phyloP scores from a whole-genome alignment of 2,888 invertebrate species.

The Biston stratarius region DNA sequence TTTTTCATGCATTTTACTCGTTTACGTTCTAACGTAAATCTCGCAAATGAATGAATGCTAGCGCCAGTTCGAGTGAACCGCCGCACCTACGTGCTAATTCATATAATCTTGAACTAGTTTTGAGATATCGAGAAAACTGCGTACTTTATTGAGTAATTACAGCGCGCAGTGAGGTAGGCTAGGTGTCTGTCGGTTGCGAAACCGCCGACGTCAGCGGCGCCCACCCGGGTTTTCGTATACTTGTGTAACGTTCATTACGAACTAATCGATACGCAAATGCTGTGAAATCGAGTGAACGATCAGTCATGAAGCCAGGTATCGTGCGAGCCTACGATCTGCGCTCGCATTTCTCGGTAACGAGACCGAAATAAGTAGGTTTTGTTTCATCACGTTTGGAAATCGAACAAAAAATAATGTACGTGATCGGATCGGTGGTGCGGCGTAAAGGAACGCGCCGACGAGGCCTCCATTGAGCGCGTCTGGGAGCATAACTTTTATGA shows the following conservation, averaged over 20 bases:
- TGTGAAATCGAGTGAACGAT: conserved; percentile 66
- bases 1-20: too few species aligned
- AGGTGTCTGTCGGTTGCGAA: conserved; percentile 55
- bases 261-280: conserved; percentile 47
- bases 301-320: conserved; percentile 55
- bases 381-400: conserved; percentile 65
- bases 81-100: conserved; percentile 68
- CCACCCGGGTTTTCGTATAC: conserved; percentile 66
- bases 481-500: conserved; percentile 83
- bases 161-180: conserved; percentile 41
- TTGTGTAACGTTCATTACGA: conserved; percentile 68
- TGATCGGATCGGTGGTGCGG: conserved; percentile 59
- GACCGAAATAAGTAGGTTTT: conserved; percentile 54
- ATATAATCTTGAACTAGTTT: conserved; percentile 81
- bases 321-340: conserved; percentile 61
- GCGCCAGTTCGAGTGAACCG: conserved; percentile 23
- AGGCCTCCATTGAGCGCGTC: conserved; percentile 75
- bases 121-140: conserved; percentile 56
- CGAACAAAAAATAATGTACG: conserved; percentile 65
- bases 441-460: conserved; percentile 61
- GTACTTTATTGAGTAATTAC: conserved; percentile 34
- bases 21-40: too few species aligned
- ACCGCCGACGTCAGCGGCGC: conserved; percentile 53
- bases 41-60: conserved; percentile 30
- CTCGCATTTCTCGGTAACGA: conserved; percentile 51